A percentile compares a stretch with the other conserved stretches of the same genome.
Evolutionary conservation across 2,113 vertebrate species (phyloP).

Genomic region (Amphilophus citrinellus): DNA sequence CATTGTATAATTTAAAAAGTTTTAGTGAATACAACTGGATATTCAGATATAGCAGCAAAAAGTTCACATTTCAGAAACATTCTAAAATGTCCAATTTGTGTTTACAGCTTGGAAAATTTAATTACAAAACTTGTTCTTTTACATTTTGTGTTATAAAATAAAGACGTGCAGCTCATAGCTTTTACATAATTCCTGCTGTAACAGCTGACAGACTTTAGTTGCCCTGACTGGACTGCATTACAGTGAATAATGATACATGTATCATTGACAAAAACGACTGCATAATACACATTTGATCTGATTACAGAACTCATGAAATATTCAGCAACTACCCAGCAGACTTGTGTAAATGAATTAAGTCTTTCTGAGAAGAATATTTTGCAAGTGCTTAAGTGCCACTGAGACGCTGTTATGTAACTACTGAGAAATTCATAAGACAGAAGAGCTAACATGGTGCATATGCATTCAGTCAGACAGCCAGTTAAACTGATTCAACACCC

Average conservation of each 20-base stretch:
- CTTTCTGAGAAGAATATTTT: neutral
- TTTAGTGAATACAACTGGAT: neutral
- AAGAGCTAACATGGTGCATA: slow-evolving; percentile 17
- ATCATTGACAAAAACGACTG: neutral
- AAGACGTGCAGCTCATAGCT: neutral
- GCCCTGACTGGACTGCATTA: neutral
- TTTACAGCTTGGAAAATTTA: too few species aligned
- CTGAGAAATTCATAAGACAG: slow-evolving; percentile 40
- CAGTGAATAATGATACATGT: neutral
- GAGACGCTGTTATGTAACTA: slow-evolving; percentile 50
- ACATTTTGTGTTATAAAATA: neutral
- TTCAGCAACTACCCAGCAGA: slow-evolving; percentile 19
- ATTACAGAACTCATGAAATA: slow-evolving; percentile 26
- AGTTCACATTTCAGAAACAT: neutral
- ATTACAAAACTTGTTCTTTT: neutral
- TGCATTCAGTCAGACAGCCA: slow-evolving; percentile 31
- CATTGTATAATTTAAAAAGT: fast-evolving
- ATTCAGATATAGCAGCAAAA: neutral
- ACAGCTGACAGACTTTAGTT: neutral
- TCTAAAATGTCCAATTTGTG: too few species aligned
- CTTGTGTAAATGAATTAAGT: neutral
- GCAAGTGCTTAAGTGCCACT: slow-evolving; percentile 4
- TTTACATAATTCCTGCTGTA: neutral
- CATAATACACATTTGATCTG: neutral
- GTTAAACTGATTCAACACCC: slow-evolving; percentile 23